Base-by-base conservation (phyloP, 2,113 vertebrate genomes). In the Pelodiscus sinensis region DNA sequence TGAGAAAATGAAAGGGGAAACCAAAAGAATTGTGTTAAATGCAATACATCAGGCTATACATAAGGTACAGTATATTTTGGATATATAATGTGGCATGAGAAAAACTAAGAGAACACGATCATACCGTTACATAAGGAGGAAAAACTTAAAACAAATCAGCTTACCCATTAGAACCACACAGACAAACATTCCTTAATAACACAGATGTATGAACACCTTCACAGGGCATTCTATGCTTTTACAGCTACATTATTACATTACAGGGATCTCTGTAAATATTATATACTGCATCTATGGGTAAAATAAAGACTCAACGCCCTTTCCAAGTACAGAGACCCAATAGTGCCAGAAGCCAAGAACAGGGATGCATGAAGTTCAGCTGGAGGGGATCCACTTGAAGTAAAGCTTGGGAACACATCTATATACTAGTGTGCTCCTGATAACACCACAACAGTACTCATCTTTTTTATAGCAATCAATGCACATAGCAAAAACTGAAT, bases 351-450 rank as follows among this genome's bases (percentile, higher is more conserved):
- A 6, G 2, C 55, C 7, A 90, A 85, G 57, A 87, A 44, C 57
- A 77, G 88, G 5, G 11, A 8, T 15, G 12, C 22, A 38, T 75
- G 71, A 94, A 91, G 35, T 77, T 8, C 6, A 87, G 11, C 13
- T 87, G 87, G 50, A 87, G 54, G 91, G 35, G 77, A 21, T 71
- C 10, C 24, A 15, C 2, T 4, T 84, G 87, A 68, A 91, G 24
- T 6, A 88, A 89, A 95, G 44, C 65, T 88, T 22, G 54, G 58
- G 92, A 58, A 25, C 44, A 90, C 89, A 92, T 6, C 54, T 44
- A 85, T 6, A 88, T 27, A 83, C 21, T 77, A 79, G 9, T 58
- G 44, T 0, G 25, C 52, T 90, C 82, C 35, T 87, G 58, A 83
- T 29, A 73, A 86, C 83, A 77, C 6, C 1, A 2, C 51, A 44